Percentiles rank a stretch among this genome's conserved stretches.
Evolutionary conservation across 2,888 invertebrate genomes (phyloP).

Genomic region (Phania funesta): DNA sequence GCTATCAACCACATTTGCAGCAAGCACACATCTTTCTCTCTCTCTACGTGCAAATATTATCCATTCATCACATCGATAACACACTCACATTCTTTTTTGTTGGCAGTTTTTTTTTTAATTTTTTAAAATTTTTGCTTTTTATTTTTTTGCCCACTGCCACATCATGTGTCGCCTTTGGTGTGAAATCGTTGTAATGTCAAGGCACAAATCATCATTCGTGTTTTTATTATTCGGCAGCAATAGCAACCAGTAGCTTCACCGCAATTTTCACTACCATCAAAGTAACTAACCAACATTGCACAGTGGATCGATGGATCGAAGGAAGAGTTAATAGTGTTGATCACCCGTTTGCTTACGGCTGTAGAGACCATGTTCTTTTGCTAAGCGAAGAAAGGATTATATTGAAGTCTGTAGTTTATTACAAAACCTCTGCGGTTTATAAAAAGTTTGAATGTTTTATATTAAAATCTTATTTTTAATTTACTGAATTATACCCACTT

Average conservation of each 20-base stretch:
- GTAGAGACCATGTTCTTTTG: no score
- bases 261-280: constrained; percentile 40
- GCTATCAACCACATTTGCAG: constrained; percentile 57
- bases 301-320: not conserved
- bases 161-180: constrained; percentile 63
- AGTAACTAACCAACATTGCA: constrained; percentile 11
- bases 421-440: no score
- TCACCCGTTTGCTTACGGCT: not conserved
- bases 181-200: constrained; percentile 69
- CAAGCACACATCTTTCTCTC: constrained; percentile 40
- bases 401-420: no score
- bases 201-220: constrained; percentile 67
- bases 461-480: no score
- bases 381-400: no score
- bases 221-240: constrained; percentile 54
- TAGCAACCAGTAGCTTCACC: constrained; percentile 65
- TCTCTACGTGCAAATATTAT: constrained; percentile 58
- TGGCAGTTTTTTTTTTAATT: constrained; percentile 8
- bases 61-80: constrained; percentile 62
- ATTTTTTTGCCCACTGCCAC: constrained; percentile 35
- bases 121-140: constrained; percentile 14
- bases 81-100: constrained; percentile 55
- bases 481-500: no score
- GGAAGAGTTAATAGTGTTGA: not conserved
- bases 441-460: no score